Evolutionary conservation across 2,113 vertebrate species (phyloP), one percentile per base, ranked within the genome.

Genomic region (Micromys minutus): DNA sequence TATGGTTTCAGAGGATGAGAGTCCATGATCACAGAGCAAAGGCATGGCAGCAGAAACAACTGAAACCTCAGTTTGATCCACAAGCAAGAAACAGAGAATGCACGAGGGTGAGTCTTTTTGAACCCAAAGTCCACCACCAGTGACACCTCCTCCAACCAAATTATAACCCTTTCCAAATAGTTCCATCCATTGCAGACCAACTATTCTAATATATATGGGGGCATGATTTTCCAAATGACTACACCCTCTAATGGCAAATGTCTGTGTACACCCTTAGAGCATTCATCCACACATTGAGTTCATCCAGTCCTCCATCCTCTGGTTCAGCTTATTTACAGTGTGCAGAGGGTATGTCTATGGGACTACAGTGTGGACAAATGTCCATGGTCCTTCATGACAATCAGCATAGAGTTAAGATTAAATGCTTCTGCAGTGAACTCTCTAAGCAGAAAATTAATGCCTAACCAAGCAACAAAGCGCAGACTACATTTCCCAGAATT

Each of bases 361-460:
- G 36, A 39, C 52, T 3, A 13, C 10, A 29, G 3, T 22, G 39
- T n/a, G 15, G 52, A 0, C 12, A 76, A 61, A 63, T 4, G 39
- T 36, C 34, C 9, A 1, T 45, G 55, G 16, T 0, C 29, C 45
- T 76, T 50, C 24, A 52, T 22, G 17, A 24, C 3, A 36, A n/a
- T 3, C 34, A 71, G 36, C 12, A 39, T 12, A 57, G 36, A 39
- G 26, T 63, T 42, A 13, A 79, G 52, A 34, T 77, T 69, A 90
- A 16, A 26, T 12, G 11, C 26, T 24, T 11, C 0, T 36, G 29
- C 26, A 52, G 69, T 24, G 52, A 1, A 55, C 1, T 29, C 34
- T 0, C 31, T 34, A 31, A 31, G 19, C 0, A 0, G 22, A 3
- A 31, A 65, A 45, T 61, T 42, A 31, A 17, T 0, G 1, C 22